These are phyloP conservation scores for Henicopernis longicauda DNA, from an alignment of 2,113 vertebrate genomes.

Conservation along the genomic window DNA sequence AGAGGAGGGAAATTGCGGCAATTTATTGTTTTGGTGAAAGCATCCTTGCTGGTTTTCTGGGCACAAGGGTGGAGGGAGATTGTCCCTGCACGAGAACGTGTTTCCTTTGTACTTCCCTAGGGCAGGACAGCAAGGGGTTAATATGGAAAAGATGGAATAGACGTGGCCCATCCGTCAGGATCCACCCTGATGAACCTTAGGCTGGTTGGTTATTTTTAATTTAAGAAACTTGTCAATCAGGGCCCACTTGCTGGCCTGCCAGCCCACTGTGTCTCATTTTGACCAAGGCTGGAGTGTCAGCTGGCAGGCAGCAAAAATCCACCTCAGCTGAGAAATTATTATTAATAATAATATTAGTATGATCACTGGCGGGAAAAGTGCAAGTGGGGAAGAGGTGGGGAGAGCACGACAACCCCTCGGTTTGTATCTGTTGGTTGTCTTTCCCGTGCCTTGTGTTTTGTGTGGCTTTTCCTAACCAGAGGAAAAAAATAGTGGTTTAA, in stretches of 20 bases:
- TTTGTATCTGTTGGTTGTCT: neutral
- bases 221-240: neutral
- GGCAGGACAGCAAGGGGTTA: neutral
- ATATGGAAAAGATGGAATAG: neutral
- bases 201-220: neutral
- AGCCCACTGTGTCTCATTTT: neutral
- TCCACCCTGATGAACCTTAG: neutral
- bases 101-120: neutral
- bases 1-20: neutral
- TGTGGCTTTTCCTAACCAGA: neutral
- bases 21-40: neutral
- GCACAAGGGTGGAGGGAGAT: neutral
- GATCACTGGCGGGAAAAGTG: neutral
- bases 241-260: neutral
- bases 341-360: too few species aligned
- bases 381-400: neutral
- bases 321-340: neutral
- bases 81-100: fast-evolving
- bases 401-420: neutral
- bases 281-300: neutral
- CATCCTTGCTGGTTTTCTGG: neutral
- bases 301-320: neutral
- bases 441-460: neutral
- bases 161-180: neutral
- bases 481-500: neutral